Evolutionary conservation across 2,113 vertebrate genomes (phyloP), one percentile per base, ranked within the genome.

Genomic region (Alectura lathami): DNA sequence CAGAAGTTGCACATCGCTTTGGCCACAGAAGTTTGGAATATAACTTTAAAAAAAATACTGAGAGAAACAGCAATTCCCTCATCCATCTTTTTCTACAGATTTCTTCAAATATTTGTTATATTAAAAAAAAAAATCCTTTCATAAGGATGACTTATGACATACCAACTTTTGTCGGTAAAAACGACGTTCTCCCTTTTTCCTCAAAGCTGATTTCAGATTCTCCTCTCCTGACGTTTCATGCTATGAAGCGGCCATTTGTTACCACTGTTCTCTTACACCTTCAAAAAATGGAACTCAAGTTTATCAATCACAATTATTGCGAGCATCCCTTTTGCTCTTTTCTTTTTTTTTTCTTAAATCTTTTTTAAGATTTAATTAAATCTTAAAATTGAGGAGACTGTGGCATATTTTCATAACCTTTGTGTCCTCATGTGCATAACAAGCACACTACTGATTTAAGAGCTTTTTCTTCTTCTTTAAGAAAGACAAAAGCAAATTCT

Each of bases 341-440:
- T n/a, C n/a, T n/a, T n/a, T n/a, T n/a, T n/a, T n/a, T n/a, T n/a
- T n/a, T n/a, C n/a, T n/a, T n/a, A n/a, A n/a, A n/a, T n/a, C n/a
- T n/a, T n/a, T n/a, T n/a, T n/a, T n/a, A n/a, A n/a, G n/a, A n/a
- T 80, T 86, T 83, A 75, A 93, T 94, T 67, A 89, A 91, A 78
- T 91, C 84, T 45, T 40, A 79, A n/a, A 32, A n/a, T 3, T 12
- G 54, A 66, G 43, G 56, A 67, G 47, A 3, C 2, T 4, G 56
- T 45, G 74, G 64, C 4, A 2, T 54, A 34, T 89, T 86, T 83
- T 30, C 59, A 45, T 34, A 57, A 70, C 80, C 80, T 70, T 13
- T 73, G 23, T 54, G 86, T 59, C 69, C 72, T 67, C 73, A 17
- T 2, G 26, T 13, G 63, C 86, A 69, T 59, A 75, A 86, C 36